phyloP scores from a whole-genome alignment of 2,797 vertebrate genomes.

The Luscinia megarhynchos region DNA sequence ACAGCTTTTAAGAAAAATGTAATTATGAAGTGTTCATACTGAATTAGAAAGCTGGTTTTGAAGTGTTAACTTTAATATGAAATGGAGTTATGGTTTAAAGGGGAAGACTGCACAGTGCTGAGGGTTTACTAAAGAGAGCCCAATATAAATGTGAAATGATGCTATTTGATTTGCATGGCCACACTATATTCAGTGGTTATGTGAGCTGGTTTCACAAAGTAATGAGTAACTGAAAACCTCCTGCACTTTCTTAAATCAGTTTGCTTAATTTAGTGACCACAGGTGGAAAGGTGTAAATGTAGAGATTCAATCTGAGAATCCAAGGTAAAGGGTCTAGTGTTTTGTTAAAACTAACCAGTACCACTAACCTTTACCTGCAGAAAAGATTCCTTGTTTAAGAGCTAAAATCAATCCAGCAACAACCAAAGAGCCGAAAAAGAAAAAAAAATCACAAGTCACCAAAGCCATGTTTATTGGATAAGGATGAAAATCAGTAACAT shows the following conservation, averaged over 20 bases:
- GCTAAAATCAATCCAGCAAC: background rate
- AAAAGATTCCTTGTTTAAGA: background rate
- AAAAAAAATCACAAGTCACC: background rate
- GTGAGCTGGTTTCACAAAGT: background rate
- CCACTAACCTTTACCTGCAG: background rate
- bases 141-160: background rate
- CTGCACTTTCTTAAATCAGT: background rate
- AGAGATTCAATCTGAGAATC: background rate
- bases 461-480: background rate
- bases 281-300: background rate
- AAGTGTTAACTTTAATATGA: conserved; percentile 53
- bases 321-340: background rate
- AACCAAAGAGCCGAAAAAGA: background rate
- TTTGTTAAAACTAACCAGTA: background rate
- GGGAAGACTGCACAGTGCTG: background rate
- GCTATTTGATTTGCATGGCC: background rate
- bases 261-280: background rate
- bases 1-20: conserved; percentile 76
- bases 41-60: conserved; percentile 69
- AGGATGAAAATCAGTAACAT: background rate
- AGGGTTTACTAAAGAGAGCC: background rate
- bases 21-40: conserved; percentile 76
- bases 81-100: conserved; percentile 45
- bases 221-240: background rate
- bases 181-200: background rate